Evolutionary conservation across 37 sponge, comb jelly and placozoan genomes (phyloP), one percentile per base, ranked within the genome.

Genomic region (Chondrilla cf. caribensis): DNA sequence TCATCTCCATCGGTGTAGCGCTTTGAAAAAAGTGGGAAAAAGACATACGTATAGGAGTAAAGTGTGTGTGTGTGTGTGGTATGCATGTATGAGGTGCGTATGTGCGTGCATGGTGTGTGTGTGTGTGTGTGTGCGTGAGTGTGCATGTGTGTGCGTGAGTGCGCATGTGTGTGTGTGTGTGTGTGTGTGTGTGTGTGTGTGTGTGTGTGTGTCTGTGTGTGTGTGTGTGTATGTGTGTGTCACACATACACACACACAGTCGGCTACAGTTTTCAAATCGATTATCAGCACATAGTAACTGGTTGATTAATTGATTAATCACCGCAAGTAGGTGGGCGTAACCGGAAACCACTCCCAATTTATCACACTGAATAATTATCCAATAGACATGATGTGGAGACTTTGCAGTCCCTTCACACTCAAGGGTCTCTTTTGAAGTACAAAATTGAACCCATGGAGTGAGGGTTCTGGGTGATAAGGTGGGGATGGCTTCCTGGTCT

Each of bases 1-100:
- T 66, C 83, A 4, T 28, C 31, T 3, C 83, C 80, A 86, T 79
- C 64, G 31, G 60, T 78, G 58, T 90, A 90, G 11, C 77, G 37
- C 32, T 90, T 41, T 2, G 18, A 42, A 73, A 40, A 9, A 31
- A 36, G 3, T 19, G 35, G 35, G 7, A 67, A 33, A 33, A 17
- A 67, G 17, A 67, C 3, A 4, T 33, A 67, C 5, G 11, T 29
- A 18, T 38, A 37, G 5, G 72, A 19, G 72, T 37, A n/a, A n/a
- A n/a, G 21, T 68, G 32, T 68, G 18, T 2, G 32, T 22, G 37
- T 33, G 32, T 68, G 37, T 9, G 2, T 33, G 32, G 4, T 24
- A 25, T 65, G 9, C 9, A 14, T 9, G 32, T 68, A 8, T 68
- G 32, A 36, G 19, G 32, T 21, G 18, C 22, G 8, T 65, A 14